These are phyloP conservation scores for Galerucella calmariensis DNA, from an alignment of 2,888 invertebrate species.

Conservation along the genomic window DNA sequence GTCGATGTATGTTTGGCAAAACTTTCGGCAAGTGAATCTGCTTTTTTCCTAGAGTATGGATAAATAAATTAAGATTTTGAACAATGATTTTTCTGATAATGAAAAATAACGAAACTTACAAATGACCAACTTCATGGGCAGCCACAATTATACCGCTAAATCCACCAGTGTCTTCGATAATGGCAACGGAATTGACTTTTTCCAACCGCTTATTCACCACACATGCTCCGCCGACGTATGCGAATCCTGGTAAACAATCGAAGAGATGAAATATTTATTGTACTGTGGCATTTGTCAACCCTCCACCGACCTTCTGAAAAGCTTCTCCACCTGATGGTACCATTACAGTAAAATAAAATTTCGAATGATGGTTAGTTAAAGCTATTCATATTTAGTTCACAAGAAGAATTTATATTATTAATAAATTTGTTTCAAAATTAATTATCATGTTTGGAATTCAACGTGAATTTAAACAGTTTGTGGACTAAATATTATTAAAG, in stretches of 20 bases:
- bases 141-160: slow-evolving; percentile 97
- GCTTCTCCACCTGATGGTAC: slow-evolving; percentile 26
- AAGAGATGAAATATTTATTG: slow-evolving; percentile 17
- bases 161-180: slow-evolving; percentile 95
- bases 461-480: too few relatives aligned
- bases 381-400: background rate
- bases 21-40: too few relatives aligned
- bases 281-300: background rate
- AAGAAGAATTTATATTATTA: background rate
- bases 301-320: slow-evolving; percentile 32
- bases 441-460: too few relatives aligned
- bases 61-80: too few relatives aligned
- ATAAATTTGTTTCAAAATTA: too few relatives aligned
- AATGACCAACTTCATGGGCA: slow-evolving; percentile 95
- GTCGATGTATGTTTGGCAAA: too few relatives aligned
- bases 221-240: slow-evolving; percentile 95
- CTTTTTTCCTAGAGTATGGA: too few relatives aligned
- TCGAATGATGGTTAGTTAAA: slow-evolving; percentile 8
- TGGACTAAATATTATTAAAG: too few relatives aligned
- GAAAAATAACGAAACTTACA: slow-evolving; percentile 73
- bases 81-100: too few relatives aligned
- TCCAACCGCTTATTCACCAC: slow-evolving; percentile 94
- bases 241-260: slow-evolving; percentile 77
- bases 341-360: background rate
- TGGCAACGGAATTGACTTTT: slow-evolving; percentile 96